phyloP scores from a whole-genome alignment of 2,113 vertebrate genomes.

The Symphodus melops region DNA sequence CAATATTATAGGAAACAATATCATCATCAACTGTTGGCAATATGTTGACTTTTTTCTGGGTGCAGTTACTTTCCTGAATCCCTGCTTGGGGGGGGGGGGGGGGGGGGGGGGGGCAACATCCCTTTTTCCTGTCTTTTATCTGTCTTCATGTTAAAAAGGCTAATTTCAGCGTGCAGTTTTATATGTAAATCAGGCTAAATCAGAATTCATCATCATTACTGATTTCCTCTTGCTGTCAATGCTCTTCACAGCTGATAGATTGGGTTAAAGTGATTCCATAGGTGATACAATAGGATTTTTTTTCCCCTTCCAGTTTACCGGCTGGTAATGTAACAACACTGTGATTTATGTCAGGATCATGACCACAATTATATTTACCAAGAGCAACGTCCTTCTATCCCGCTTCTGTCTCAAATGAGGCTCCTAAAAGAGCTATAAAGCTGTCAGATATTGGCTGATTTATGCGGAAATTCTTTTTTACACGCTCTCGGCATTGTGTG shows the following conservation, averaged over 20 bases:
- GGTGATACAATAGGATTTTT: slow-evolving; percentile 29
- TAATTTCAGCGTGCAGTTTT: neutral
- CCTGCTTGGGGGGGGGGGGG: too few species aligned
- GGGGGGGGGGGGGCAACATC: too few species aligned
- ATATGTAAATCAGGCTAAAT: neutral
- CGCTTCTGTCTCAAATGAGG: slow-evolving; percentile 74
- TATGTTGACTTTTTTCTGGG: too few species aligned
- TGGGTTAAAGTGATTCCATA: slow-evolving; percentile 17
- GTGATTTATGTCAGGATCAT: slow-evolving; percentile 73
- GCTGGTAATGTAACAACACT: slow-evolving; percentile 27
- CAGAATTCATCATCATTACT: neutral
- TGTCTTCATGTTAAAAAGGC: too few species aligned
- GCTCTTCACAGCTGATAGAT: slow-evolving; percentile 1
- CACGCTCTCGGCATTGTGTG: slow-evolving; percentile 42
- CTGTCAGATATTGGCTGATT: slow-evolving; percentile 70
- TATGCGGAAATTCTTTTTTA: slow-evolving; percentile 64
- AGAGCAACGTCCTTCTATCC: slow-evolving; percentile 67
- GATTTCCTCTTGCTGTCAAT: slow-evolving; percentile 21
- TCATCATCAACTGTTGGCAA: too few species aligned
- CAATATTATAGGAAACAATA: too few species aligned
- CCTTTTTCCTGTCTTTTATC: too few species aligned
- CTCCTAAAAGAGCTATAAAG: slow-evolving; percentile 74
- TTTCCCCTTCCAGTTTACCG: neutral
- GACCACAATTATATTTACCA: slow-evolving; percentile 83
- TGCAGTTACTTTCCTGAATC: too few species aligned